Percentiles rank a stretch among this genome's conserved stretches.
Evolutionary conservation across 2,797 vertebrate species (phyloP).

Genomic region (Falco peregrinus): DNA sequence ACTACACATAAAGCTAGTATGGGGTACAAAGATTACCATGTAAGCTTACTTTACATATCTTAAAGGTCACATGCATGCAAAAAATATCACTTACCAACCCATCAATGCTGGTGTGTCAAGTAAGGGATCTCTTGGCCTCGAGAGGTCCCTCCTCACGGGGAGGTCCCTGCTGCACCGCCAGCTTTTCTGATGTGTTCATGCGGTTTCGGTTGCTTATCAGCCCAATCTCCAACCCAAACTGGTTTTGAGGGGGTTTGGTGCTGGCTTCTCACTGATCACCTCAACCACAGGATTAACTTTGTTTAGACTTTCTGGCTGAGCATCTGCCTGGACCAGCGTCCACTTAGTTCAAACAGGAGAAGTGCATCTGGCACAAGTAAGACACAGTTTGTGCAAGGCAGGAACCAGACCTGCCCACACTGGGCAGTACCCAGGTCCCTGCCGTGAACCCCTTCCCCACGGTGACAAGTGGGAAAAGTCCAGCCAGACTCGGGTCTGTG

Average conservation of each 20-base stretch:
- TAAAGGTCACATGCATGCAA: background rate
- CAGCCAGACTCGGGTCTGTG: background rate
- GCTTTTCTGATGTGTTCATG: background rate
- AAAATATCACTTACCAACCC: background rate
- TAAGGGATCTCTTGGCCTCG: background rate
- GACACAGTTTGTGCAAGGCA: background rate
- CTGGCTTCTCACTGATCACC: background rate
- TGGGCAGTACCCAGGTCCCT: background rate
- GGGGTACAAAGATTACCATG: background rate
- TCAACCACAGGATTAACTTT: background rate
- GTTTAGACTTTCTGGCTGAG: background rate
- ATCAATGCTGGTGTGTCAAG: background rate
- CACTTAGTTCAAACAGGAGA: background rate
- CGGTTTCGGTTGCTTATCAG: background rate
- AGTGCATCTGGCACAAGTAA: background rate
- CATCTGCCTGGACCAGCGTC: background rate
- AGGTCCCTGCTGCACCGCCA: accelerated
- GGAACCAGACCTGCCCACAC: background rate
- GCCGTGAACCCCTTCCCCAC: background rate
- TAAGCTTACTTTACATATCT: background rate
- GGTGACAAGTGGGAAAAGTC: background rate
- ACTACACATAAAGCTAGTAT: background rate
- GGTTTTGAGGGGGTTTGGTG: background rate
- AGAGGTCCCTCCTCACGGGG: too few relatives aligned
- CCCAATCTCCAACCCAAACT: background rate